Evolutionary conservation across 37 sponge, comb jelly and placozoan species (phyloP).

Genomic region (Bolinopsis microptera): DNA sequence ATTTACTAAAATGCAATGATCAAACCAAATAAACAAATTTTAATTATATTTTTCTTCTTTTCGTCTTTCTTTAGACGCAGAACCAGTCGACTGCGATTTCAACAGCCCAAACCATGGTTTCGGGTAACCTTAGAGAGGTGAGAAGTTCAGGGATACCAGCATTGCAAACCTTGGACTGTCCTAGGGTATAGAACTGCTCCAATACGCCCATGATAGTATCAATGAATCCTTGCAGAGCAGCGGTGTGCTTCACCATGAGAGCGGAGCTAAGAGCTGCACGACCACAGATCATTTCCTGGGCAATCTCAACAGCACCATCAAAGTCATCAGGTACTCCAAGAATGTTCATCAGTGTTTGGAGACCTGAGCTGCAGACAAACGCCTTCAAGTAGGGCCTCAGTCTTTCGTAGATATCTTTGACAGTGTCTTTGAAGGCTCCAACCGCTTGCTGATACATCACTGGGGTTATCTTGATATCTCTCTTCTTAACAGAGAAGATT

Average conservation of each 20-base stretch:
- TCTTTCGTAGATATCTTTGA: not conserved
- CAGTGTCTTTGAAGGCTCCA: not conserved
- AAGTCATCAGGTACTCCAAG: not conserved
- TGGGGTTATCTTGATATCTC: not conserved
- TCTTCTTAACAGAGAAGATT: not conserved
- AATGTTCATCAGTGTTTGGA: not conserved
- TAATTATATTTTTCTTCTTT: not conserved
- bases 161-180: not conserved
- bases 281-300: conserved; percentile 35
- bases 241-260: not conserved
- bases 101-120: conserved; percentile 4
- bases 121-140: not conserved
- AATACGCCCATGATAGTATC: not conserved
- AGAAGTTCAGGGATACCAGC: not conserved
- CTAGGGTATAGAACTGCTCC: not conserved
- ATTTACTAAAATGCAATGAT: not conserved
- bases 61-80: not conserved
- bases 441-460: not conserved
- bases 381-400: not conserved
- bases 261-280: not conserved
- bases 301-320: not conserved
- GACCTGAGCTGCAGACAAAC: not conserved
- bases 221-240: not conserved
- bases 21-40: not conserved
- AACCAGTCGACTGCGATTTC: conserved; percentile 12